Evolutionary conservation across 2,888 invertebrate species (phyloP).

Genomic region (Idaea straminata): DNA sequence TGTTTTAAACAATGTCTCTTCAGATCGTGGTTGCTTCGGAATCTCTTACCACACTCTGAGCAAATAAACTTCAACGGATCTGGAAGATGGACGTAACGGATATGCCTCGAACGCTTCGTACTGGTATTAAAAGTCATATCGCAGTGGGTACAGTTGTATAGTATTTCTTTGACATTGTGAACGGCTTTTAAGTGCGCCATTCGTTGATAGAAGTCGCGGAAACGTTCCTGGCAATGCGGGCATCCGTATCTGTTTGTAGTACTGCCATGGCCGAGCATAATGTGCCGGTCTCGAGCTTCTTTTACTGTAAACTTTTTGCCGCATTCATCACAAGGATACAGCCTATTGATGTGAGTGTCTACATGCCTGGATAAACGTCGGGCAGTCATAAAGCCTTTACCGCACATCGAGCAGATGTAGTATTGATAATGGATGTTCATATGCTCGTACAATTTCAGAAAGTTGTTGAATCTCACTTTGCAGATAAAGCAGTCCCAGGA

Average conservation of each 20-base stretch:
- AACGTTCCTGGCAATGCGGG: conserved; percentile 63
- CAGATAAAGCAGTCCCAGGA: conserved; percentile 66
- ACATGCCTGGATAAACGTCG: conserved; percentile 66
- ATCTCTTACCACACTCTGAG: conserved; percentile 61
- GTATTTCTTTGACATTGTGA: conserved; percentile 60
- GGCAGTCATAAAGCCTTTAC: conserved; percentile 71
- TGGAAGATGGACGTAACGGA: conserved; percentile 59
- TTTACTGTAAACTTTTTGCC: conserved; percentile 59
- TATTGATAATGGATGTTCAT: conserved; percentile 72
- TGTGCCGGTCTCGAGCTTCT: conserved; percentile 64
- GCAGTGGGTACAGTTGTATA: conserved; percentile 61
- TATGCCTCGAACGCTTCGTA: conserved; percentile 59
- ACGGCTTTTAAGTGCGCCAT: conserved; percentile 65
- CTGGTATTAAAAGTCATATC: conserved; percentile 64
- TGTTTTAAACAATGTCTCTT: conserved; percentile 67
- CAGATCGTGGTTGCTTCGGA: conserved; percentile 63
- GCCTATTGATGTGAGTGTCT: conserved; percentile 62
- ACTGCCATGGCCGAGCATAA: conserved; percentile 58
- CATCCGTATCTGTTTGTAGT: conserved; percentile 58
- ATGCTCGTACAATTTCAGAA: conserved; percentile 68
- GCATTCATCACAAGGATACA: conserved; percentile 67
- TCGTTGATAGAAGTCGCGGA: conserved; percentile 63
- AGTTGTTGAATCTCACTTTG: conserved; percentile 60
- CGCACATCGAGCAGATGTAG: conserved; percentile 68
- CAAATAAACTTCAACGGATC: conserved; percentile 53